Conservation (phyloP, 2,113 vertebrate species). For the Triplophysa dalaica region DNA sequence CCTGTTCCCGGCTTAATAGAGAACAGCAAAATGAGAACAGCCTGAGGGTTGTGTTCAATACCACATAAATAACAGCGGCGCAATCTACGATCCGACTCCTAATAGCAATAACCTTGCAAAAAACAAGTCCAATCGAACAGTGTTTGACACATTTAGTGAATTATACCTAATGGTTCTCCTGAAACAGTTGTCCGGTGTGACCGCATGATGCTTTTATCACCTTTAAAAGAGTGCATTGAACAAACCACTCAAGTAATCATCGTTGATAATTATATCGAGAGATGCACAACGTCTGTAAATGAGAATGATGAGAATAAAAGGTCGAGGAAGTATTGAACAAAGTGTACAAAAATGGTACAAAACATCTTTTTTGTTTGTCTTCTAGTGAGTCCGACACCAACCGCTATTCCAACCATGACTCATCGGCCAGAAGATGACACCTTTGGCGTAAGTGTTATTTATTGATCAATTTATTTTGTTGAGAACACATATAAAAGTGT, state of each 20-base stretch:
- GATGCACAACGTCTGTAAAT: neutral
- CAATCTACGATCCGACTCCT: neutral
- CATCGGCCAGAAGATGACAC: slow-evolving; percentile 87
- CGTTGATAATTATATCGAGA: neutral
- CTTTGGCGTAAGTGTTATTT: slow-evolving; percentile 83
- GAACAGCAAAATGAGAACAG: slow-evolving; percentile 4
- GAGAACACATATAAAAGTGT: too few relatives aligned
- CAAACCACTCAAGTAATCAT: neutral
- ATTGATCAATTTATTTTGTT: neutral
- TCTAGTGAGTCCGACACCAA: slow-evolving; percentile 77
- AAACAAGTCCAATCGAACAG: slow-evolving; percentile 18
- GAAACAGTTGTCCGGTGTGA: neutral
- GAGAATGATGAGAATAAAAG: too few relatives aligned
- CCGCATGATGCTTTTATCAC: neutral
- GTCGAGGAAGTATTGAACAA: too few relatives aligned
- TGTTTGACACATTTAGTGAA: slow-evolving; percentile 20
- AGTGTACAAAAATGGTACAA: neutral
- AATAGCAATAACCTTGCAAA: slow-evolving; percentile 16
- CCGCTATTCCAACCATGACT: slow-evolving; percentile 83
- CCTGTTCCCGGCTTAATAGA: neutral
- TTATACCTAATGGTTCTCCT: neutral
- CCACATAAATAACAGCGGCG: neutral
- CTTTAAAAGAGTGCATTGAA: neutral
- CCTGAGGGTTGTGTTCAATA: slow-evolving; percentile 20
- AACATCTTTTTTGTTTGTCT: slow-evolving; percentile 28